Base-by-base conservation (phyloP, 2,797 vertebrate species). In the Sarcophilus harrisii region DNA sequence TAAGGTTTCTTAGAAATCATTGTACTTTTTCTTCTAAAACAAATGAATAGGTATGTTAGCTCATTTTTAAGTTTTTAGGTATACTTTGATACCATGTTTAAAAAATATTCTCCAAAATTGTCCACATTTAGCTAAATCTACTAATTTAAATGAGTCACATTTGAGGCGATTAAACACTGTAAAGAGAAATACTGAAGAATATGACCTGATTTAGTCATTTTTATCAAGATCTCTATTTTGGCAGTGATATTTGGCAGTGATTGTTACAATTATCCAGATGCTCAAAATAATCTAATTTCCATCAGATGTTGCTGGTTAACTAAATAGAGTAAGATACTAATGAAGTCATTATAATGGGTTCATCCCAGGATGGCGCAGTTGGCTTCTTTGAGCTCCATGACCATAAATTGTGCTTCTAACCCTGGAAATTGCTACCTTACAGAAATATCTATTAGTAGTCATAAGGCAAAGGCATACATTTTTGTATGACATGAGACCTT, bases 21-120 rank as follows among this genome's bases (percentile, higher is more conserved):
- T 73, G 93, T 38, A 58, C 13, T 49, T 59, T 97, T 96, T 92
- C 52, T 27, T 66, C 18, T 93, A 92, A 38, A 93, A 30, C 38
- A 91, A 95, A 10, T 45, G 32, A 3, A 0, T 93, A 24, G 16
- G 95, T 92, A 38, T 91, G 1, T 93, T 94, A 12, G 49, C 92
- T 87, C 24, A 12, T 73, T 90, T n/a, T 49, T 28, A 92, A 29
- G 21, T 91, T 59, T 11, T 81, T 89, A 96, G 87, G 14, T 16
- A 38, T 54, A 92, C n/a, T 93, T 66, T 90, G 92, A 92, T 87
- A 60, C 66, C 87, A 16, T 29, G 3, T 58, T 58, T 60, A 91
- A 32, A 45, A 92, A 32, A 14, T 81, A 38, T 91, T 24, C 27
- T 28, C n/a, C n/a, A 66, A 45, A 81, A 30, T 28, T 54, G 89